phyloP scores from a whole-genome alignment of 2,888 invertebrate genomes.

The Mylabris sibirica region DNA sequence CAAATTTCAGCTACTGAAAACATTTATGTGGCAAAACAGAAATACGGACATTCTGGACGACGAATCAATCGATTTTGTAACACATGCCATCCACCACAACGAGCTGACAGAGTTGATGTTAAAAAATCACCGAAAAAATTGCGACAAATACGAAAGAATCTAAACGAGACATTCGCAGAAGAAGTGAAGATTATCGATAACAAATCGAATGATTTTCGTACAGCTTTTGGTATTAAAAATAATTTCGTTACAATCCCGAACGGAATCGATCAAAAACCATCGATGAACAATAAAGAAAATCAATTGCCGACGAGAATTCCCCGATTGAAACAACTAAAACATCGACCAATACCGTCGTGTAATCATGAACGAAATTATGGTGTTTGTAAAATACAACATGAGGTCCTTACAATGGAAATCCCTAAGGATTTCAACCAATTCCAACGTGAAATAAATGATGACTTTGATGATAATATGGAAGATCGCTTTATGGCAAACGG shows the following conservation, averaged over 20 bases:
- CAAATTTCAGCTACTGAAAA: not conserved
- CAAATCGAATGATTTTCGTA: not conserved
- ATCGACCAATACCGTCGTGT: not conserved
- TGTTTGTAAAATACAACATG: slow-evolving; percentile 4
- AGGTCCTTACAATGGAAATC: not conserved
- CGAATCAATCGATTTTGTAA: not conserved
- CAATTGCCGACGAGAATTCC: not conserved
- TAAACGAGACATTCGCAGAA: not conserved
- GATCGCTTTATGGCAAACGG: slow-evolving; percentile 1
- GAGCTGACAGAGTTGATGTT: not conserved
- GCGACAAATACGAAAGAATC: not conserved
- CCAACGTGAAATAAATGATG: not conserved
- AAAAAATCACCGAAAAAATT: not conserved
- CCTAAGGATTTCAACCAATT: not conserved
- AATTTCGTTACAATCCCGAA: not conserved
- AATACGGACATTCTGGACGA: not conserved
- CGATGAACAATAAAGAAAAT: not conserved
- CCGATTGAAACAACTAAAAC: not conserved
- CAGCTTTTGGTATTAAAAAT: not conserved
- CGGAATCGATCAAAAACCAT: not conserved
- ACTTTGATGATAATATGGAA: not conserved
- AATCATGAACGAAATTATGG: not conserved
- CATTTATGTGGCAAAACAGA: not conserved
- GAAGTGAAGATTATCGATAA: not conserved
- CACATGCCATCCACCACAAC: not conserved